Conservation (phyloP, 2,888 invertebrate species). For the Vannuccia rotundouncinata region DNA sequence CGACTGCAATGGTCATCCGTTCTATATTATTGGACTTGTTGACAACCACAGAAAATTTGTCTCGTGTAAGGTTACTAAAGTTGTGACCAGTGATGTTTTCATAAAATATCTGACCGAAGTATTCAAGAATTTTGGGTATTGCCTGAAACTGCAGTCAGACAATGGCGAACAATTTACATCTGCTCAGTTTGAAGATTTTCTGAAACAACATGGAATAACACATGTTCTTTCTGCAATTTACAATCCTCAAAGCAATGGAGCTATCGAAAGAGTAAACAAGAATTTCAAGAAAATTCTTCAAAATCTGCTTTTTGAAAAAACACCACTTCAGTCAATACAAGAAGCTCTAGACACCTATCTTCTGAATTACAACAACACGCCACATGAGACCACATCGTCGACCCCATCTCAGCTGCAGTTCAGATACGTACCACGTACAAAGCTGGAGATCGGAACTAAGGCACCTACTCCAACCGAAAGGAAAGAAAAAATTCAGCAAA, state of each 20-base stretch:
- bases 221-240: conserved; percentile 31
- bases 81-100: conserved; percentile 5
- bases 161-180: conserved; percentile 28
- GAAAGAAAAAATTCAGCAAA: background rate
- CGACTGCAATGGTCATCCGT: background rate
- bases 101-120: conserved; percentile 11
- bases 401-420: background rate
- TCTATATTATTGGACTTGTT: conserved; percentile 31
- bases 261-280: conserved; percentile 23
- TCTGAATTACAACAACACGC: background rate
- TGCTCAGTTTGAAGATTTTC: conserved; percentile 14
- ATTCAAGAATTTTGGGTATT: conserved; percentile 22
- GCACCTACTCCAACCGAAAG: background rate
- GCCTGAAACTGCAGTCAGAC: conserved; percentile 18
- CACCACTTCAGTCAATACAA: conserved; percentile 8
- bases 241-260: conserved; percentile 31
- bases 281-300: conserved; percentile 23
- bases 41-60: conserved; percentile 22
- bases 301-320: background rate
- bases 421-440: background rate
- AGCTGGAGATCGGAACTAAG: conserved; percentile 5
- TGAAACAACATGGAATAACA: conserved; percentile 27
- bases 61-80: conserved; percentile 23
- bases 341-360: conserved; percentile 29
- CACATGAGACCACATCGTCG: background rate